phyloP scores from a whole-genome alignment of 2,113 vertebrate species.

The Mungos mungo region DNA sequence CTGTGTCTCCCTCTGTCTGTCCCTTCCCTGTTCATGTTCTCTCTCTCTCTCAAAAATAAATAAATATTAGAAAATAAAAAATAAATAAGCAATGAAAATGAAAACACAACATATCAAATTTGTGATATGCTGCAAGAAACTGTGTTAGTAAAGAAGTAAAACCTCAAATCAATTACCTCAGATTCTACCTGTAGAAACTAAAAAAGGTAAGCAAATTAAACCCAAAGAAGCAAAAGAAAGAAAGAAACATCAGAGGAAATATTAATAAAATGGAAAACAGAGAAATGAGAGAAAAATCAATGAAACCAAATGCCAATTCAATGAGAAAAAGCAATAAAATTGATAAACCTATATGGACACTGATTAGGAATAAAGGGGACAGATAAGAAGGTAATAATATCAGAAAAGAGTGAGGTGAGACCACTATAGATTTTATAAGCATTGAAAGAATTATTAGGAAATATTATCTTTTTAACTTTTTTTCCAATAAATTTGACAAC shows the following conservation, averaged over 20 bases:
- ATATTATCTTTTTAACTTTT: neutral
- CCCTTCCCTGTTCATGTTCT: too few relatives aligned
- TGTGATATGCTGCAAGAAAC: neutral
- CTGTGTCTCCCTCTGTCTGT: too few relatives aligned
- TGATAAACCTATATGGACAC: neutral
- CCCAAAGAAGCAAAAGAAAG: neutral
- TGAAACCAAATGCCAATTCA: neutral
- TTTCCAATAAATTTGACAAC: neutral
- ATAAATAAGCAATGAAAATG: constrained; percentile 8
- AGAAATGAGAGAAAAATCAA: neutral
- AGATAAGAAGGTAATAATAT: neutral
- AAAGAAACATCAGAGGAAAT: neutral
- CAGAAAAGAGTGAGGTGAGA: neutral
- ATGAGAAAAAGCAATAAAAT: neutral
- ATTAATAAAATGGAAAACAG: neutral
- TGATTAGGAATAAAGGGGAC: neutral
- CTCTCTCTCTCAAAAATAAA: too few relatives aligned
- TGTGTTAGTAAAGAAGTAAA: neutral
- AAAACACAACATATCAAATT: neutral
- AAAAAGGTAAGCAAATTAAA: neutral
- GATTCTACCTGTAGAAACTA: neutral
- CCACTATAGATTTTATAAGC: neutral
- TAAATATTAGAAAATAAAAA: too few relatives aligned
- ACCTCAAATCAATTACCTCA: neutral
- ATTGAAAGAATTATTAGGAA: neutral